These are phyloP conservation scores for Rotaria macrura DNA, from an alignment of 2,888 invertebrate genomes.

Conservation along the genomic window DNA sequence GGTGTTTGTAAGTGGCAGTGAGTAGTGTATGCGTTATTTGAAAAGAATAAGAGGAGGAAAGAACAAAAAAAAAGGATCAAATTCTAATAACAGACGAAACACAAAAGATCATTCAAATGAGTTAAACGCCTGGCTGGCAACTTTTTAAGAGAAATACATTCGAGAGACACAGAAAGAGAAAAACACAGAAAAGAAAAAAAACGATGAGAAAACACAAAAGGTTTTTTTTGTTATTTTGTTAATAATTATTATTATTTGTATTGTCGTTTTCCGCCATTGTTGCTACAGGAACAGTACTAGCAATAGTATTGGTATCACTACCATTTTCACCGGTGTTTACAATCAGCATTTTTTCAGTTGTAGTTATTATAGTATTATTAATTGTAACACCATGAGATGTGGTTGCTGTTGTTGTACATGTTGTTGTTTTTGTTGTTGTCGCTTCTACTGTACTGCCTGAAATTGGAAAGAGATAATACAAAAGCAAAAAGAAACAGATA, in stretches of 20 bases:
- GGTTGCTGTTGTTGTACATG: not conserved
- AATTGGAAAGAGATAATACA: conserved; percentile 4
- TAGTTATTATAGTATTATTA: not conserved
- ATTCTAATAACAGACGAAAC: conserved; percentile 1
- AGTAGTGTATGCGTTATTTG: conserved; percentile 1
- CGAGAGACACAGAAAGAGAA: not conserved
- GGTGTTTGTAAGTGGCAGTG: not conserved
- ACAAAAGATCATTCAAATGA: conserved; percentile 7
- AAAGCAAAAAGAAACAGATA: not conserved
- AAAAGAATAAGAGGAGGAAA: not conserved
- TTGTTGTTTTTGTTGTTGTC: not conserved
- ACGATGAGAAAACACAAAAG: not conserved
- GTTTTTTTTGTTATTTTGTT: not conserved
- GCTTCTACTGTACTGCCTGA: not conserved
- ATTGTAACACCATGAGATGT: not conserved
- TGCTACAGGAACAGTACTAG: not conserved
- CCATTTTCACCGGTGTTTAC: conserved; percentile 21
- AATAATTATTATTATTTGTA: not conserved
- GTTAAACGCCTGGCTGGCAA: not conserved
- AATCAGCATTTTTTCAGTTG: conserved; percentile 5
- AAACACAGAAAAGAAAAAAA: not conserved
- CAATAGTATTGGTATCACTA: not conserved
- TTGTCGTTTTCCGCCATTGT: not conserved
- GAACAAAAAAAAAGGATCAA: not conserved
- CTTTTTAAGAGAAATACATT: conserved; percentile 7